phyloP scores from a whole-genome alignment of 1,140 invertebrate species.

The Sinonovacula constricta region DNA sequence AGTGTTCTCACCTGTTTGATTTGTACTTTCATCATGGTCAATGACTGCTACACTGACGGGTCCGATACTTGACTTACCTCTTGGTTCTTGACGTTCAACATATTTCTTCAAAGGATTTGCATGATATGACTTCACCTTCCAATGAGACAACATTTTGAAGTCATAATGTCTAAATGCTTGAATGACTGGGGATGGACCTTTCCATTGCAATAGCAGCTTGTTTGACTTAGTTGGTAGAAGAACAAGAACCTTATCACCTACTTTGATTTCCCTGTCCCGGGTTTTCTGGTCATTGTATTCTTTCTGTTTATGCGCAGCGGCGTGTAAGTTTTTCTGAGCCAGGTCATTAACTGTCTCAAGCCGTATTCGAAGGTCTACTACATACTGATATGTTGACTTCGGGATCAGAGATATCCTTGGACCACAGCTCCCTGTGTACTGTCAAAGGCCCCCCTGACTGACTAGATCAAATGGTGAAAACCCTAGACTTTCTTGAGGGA shows the following conservation, averaged over 20 bases:
- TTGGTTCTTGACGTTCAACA: neutral
- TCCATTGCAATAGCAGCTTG: slow-evolving; percentile 52
- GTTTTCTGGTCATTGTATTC: slow-evolving; percentile 39
- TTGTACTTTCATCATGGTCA: neutral
- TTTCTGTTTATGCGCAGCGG: slow-evolving; percentile 7
- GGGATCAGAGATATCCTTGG: slow-evolving; percentile 28
- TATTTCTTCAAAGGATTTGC: slow-evolving; percentile 47
- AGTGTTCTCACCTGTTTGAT: neutral
- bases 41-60: neutral
- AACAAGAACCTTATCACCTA: slow-evolving; percentile 50
- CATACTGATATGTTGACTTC: slow-evolving; percentile 60
- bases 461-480: slow-evolving; percentile 67
- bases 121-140: slow-evolving; percentile 46
- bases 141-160: slow-evolving; percentile 30
- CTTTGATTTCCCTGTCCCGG: slow-evolving; percentile 36
- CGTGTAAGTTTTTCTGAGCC: slow-evolving; percentile 22
- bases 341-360: slow-evolving; percentile 46
- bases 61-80: neutral
- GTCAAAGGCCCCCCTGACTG: slow-evolving; percentile 58
- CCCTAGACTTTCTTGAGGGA: slow-evolving; percentile 52
- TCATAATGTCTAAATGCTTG: slow-evolving; percentile 30
- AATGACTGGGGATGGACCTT: slow-evolving; percentile 32
- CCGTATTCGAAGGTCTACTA: slow-evolving; percentile 51
- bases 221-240: slow-evolving; percentile 39
- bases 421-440: slow-evolving; percentile 61